Conservation (phyloP, 2,797 vertebrate species). For the Falco novaeseelandiae region DNA sequence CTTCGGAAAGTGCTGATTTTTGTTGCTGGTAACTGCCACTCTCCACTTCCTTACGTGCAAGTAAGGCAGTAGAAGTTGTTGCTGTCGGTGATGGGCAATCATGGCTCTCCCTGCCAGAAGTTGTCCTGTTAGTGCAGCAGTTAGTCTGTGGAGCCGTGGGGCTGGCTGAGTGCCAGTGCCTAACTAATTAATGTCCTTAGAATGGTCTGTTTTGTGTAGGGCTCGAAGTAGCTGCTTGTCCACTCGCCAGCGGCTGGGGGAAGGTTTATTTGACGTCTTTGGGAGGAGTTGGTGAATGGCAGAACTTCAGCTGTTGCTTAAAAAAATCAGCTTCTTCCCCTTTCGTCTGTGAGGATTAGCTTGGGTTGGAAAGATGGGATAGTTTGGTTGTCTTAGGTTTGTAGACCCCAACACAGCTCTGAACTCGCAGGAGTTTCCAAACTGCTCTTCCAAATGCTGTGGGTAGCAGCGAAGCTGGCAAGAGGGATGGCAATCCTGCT, state of each 20-base stretch:
- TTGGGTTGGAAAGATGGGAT: rapidly evolving
- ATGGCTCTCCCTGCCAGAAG: not conserved
- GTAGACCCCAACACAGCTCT: not conserved
- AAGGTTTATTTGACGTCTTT: not conserved
- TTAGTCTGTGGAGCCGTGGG: not conserved
- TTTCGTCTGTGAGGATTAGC: not conserved
- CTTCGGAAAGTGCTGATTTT: not conserved
- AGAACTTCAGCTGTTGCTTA: not conserved
- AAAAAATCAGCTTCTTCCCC: not conserved
- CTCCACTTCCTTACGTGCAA: rapidly evolving
- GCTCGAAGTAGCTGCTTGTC: not conserved
- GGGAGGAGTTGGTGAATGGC: not conserved
- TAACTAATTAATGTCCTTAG: not conserved
- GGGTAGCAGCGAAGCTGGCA: not conserved
- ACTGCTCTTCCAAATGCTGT: rapidly evolving
- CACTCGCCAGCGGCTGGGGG: rapidly evolving
- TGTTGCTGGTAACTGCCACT: not conserved
- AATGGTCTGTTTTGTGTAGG: not conserved
- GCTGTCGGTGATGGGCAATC: rapidly evolving
- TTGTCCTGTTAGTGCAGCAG: not conserved
- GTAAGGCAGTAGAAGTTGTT: not conserved
- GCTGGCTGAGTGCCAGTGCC: not conserved
- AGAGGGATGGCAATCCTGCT: not conserved
- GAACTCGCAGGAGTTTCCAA: not conserved
- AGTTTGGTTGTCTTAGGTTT: rapidly evolving